Conservation (phyloP, 2,113 vertebrate genomes). For the Misgurnus mizolepis region DNA sequence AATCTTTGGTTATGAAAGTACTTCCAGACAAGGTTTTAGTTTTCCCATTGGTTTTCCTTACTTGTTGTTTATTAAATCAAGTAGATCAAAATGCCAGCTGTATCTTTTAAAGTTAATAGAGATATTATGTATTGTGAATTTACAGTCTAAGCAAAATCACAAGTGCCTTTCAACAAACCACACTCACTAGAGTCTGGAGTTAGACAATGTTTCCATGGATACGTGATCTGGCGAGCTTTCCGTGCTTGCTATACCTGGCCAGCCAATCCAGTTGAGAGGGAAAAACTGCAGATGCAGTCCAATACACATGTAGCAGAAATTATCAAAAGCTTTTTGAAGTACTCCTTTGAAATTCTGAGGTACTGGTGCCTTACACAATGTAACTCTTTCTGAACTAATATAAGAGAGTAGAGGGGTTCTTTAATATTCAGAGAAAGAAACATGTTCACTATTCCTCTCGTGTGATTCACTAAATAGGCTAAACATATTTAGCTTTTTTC, state of each 20-base stretch:
- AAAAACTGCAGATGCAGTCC: constrained; percentile 7
- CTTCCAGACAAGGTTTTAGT: no score
- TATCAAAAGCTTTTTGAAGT: constrained; percentile 62
- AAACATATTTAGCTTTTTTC: no score
- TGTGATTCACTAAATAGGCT: no score
- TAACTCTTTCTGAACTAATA: neutral
- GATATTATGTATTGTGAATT: neutral
- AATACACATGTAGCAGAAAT: constrained; percentile 48
- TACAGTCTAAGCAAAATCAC: neutral
- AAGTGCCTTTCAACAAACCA: neutral
- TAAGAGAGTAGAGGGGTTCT: no score
- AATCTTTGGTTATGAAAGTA: no score
- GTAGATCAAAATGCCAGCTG: no score
- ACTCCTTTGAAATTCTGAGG: constrained; percentile 60
- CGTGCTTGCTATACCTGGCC: neutral
- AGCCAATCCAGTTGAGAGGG: constrained; percentile 9
- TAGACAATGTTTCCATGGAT: constrained; percentile 41
- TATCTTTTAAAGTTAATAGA: neutral
- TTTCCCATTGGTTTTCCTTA: no score
- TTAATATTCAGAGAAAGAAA: no score
- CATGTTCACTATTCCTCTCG: no score
- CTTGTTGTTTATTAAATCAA: no score
- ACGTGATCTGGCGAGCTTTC: constrained; percentile 6
- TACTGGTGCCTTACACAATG: constrained; percentile 13
- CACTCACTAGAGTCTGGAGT: neutral